Base-by-base conservation (phyloP, 2,113 vertebrate genomes). In the Nibea albiflora region DNA sequence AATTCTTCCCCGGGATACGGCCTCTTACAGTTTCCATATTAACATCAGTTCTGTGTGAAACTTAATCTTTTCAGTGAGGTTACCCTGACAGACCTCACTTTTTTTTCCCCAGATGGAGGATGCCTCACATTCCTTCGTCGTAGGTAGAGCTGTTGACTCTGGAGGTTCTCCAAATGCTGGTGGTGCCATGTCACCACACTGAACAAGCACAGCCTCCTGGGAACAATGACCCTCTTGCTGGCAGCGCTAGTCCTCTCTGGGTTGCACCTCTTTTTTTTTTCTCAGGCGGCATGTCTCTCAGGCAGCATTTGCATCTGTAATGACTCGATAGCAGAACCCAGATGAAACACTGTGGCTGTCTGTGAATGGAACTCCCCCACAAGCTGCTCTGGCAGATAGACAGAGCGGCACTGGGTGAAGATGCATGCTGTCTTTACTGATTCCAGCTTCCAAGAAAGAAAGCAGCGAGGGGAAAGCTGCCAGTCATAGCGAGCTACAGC, bases 281-380 rank as follows among this genome's bases (percentile, higher is more conserved):
- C 78, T 76, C 73, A 71, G 79, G 89, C 90, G 63, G 76, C 69
- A 42, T 73, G 80, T 65, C 63, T 85, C 83, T 47, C 85, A 74
- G 78, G 85, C 85, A 75, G 76, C 76, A 88, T 90, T 91, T 90
- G 92, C 93, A 91, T 93, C 92, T 94, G 92, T 89, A 92, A 93
- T 92, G 92, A 92, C 87, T 91, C 63, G 90, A 91, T 92, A 92
- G 89, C 89, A 61, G 85, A 83, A 87, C 88, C 64, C 87, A 89
- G 89, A 91, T 92, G 89, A 94, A 94, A 89, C 84, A 39, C 62
- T 15, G 73, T 77, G 78, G 83, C 85, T 75, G 84, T 74, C 80
- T 90, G 87, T 90, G 88, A 92, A 93, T 91, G 91, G 87, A 93
- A 88, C 92, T 85, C 89, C 84, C 83, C 84, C 91, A 91, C 93